These are phyloP conservation scores for Luperina nickerlii DNA, from an alignment of 2,888 invertebrate species.

Conservation along the genomic window DNA sequence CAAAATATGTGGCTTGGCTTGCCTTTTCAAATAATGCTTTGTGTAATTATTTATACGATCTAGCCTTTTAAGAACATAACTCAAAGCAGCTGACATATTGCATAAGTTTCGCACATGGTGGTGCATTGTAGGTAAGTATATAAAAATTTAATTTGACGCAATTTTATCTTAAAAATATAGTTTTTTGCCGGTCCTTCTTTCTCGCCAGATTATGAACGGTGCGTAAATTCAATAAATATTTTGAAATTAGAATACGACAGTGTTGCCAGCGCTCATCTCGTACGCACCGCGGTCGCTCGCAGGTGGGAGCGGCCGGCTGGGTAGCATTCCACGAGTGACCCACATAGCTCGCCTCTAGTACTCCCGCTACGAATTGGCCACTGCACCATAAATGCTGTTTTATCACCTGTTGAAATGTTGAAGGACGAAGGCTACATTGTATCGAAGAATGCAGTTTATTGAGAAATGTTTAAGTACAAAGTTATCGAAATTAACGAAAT, in stretches of 20 bases:
- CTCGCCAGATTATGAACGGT: neutral
- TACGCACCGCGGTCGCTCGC: slow-evolving; percentile 69
- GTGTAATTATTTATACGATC: neutral
- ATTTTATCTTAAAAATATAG: neutral
- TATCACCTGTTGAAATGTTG: slow-evolving; percentile 52
- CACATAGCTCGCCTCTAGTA: slow-evolving; percentile 80
- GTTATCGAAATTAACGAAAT: neutral
- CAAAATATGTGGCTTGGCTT: no score
- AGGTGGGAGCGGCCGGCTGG: slow-evolving; percentile 87
- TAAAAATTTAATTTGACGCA: neutral
- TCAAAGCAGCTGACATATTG: neutral
- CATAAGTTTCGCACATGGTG: neutral
- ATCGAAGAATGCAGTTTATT: slow-evolving; percentile 35
- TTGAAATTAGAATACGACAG: slow-evolving; percentile 65
- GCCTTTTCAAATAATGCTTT: neutral
- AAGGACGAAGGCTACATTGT: slow-evolving; percentile 41
- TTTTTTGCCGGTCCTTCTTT: neutral
- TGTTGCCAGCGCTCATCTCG: slow-evolving; percentile 70
- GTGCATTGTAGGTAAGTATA: neutral
- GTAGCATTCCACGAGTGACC: slow-evolving; percentile 88
- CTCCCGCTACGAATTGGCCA: slow-evolving; percentile 64
- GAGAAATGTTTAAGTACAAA: slow-evolving; percentile 5
- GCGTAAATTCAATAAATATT: slow-evolving; percentile 51
- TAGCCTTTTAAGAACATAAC: neutral
- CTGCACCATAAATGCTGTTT: slow-evolving; percentile 33